phyloP scores from a whole-genome alignment of 92 coral and sea anemone species.

The Porites rus region DNA sequence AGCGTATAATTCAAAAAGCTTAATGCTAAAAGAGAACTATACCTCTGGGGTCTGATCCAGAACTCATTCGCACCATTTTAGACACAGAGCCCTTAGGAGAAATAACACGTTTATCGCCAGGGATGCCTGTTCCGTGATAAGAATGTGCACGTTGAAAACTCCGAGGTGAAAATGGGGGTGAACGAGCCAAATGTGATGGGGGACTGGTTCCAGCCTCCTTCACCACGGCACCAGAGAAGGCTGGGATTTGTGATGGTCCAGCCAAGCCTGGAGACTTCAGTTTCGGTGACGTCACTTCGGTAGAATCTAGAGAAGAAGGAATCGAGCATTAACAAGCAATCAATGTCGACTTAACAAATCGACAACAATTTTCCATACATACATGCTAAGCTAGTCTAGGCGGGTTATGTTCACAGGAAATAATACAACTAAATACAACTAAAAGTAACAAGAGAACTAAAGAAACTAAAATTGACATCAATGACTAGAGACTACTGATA shows the following conservation, averaged over 20 bases:
- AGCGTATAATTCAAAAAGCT: no score
- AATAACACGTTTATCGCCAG: slow-evolving; percentile 36
- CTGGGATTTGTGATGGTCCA: slow-evolving; percentile 30
- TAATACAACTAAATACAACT: no score
- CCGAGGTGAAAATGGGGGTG: slow-evolving; percentile 67
- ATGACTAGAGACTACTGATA: no score
- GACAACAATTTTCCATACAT: no score
- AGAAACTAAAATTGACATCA: no score
- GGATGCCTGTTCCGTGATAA: slow-evolving; percentile 7
- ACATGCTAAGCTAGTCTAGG: no score
- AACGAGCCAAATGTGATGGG: slow-evolving; percentile 45
- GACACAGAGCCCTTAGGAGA: slow-evolving; percentile 35
- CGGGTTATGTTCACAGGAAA: no score
- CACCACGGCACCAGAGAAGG: slow-evolving; percentile 47
- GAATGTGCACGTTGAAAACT: slow-evolving; percentile 29
- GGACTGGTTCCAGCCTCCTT: slow-evolving; percentile 54
- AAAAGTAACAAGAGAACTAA: no score
- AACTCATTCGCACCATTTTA: slow-evolving; percentile 37
- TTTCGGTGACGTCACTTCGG: slow-evolving; percentile 54
- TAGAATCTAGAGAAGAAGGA: slow-evolving; percentile 15
- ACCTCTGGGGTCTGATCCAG: slow-evolving; percentile 40
- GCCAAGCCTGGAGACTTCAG: slow-evolving; percentile 44
- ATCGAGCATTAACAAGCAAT: neutral
- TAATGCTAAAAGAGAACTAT: neutral
- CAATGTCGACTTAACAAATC: neutral